Evolutionary conservation across 2,113 vertebrate species (phyloP).

Genomic region (Pseudopipra pipra): DNA sequence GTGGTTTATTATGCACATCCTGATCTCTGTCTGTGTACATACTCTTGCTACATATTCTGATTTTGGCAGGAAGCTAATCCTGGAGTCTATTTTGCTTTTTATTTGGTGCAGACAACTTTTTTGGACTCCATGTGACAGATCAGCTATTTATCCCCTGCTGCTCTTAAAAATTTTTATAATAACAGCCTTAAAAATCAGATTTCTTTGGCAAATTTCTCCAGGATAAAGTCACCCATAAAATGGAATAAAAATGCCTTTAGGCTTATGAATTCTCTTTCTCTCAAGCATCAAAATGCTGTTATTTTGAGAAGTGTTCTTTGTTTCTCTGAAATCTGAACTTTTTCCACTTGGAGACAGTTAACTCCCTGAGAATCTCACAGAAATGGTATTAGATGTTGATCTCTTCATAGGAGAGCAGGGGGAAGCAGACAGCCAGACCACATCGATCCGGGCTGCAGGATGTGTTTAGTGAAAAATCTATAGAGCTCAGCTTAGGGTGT

Average conservation of each 20-base stretch:
- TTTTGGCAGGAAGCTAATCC: not conserved
- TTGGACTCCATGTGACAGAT: not conserved
- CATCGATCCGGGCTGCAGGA: not conserved
- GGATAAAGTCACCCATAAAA: slow-evolving; percentile 13
- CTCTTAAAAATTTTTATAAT: not conserved
- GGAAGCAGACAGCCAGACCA: not conserved
- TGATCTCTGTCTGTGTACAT: not conserved
- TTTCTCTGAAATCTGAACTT: slow-evolving; percentile 67
- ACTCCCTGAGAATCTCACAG: slow-evolving; percentile 15
- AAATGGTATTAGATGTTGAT: not conserved
- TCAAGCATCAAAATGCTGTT: not conserved
- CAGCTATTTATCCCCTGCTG: not conserved
- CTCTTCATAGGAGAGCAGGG: not conserved
- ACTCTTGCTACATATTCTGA: not conserved
- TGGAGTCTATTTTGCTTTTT: not conserved
- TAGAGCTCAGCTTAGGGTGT: slow-evolving; percentile 31
- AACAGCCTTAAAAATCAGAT: slow-evolving; percentile 21
- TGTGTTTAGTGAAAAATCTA: slow-evolving; percentile 3
- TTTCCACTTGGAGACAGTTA: slow-evolving; percentile 26
- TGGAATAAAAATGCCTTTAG: slow-evolving; percentile 29
- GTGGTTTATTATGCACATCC: not conserved
- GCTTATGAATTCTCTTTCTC: not conserved
- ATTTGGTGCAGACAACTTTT: not conserved
- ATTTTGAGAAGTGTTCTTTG: slow-evolving; percentile 32
- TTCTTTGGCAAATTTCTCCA: slow-evolving; percentile 25